Evolutionary conservation across 2,113 vertebrate genomes (phyloP).

Genomic region (Odontesthes bonariensis): DNA sequence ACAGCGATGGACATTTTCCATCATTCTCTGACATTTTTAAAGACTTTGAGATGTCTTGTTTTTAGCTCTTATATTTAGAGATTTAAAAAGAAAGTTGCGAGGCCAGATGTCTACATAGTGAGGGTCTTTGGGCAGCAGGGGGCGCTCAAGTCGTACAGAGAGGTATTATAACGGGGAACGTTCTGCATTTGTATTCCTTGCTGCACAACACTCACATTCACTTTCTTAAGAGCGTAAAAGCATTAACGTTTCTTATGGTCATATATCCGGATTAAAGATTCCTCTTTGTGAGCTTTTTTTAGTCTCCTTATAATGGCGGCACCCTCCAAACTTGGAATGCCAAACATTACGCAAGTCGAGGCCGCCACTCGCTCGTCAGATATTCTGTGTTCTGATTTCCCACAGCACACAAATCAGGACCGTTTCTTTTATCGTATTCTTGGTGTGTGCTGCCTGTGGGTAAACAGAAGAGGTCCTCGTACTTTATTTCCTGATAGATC

Average conservation of each 20-base stretch:
- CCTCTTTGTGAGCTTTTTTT: neutral
- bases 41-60: too few relatives aligned
- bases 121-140: constrained; percentile 29
- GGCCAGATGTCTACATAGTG: neutral
- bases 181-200: constrained; percentile 1
- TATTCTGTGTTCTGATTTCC: neutral
- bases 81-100: too few relatives aligned
- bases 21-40: too few relatives aligned
- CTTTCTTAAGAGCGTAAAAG: neutral
- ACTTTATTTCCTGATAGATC: constrained; percentile 8
- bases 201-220: neutral
- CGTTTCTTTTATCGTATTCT: neutral
- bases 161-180: neutral
- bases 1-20: too few relatives aligned
- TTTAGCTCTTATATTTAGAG: too few relatives aligned
- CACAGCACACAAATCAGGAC: neutral
- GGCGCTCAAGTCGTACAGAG: constrained; percentile 16
- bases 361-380: constrained; percentile 3
- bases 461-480: neutral
- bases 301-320: neutral
- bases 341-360: neutral
- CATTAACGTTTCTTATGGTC: neutral
- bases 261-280: neutral
- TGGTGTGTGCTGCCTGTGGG: neutral
- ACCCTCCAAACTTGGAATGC: neutral